These are phyloP conservation scores for Conops quadrifasciatus DNA, from an alignment of 2,888 invertebrate species.

Conservation along the genomic window DNA sequence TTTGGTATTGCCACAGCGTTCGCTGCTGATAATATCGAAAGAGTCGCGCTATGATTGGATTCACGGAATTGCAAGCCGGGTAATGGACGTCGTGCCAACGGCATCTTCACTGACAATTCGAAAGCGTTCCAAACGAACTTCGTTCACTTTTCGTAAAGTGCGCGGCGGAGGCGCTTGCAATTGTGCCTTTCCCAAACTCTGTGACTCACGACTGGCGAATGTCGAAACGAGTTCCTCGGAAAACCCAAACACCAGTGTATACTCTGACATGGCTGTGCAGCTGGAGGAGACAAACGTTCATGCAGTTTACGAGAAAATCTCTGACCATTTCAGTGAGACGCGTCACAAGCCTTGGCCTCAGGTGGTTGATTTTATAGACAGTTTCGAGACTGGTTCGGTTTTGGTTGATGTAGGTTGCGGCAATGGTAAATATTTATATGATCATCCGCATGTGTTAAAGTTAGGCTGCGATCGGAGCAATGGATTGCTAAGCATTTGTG, in stretches of 20 bases:
- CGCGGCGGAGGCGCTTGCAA: slow-evolving; percentile 67
- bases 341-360: slow-evolving; percentile 95
- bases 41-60: slow-evolving; percentile 85
- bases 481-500: slow-evolving; percentile 74
- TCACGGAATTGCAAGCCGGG: slow-evolving; percentile 87
- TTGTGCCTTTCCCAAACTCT: slow-evolving; percentile 73
- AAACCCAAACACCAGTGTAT: slow-evolving; percentile 5
- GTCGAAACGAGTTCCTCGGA: neutral
- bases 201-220: slow-evolving; percentile 69
- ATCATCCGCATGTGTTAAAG: slow-evolving; percentile 64
- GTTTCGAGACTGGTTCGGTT: slow-evolving; percentile 74
- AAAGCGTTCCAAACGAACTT: slow-evolving; percentile 72
- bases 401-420: slow-evolving; percentile 96
- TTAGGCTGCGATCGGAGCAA: slow-evolving; percentile 84
- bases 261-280: slow-evolving; percentile 67
- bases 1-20: slow-evolving; percentile 74
- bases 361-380: slow-evolving; percentile 80
- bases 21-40: slow-evolving; percentile 81
- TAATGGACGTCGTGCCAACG: slow-evolving; percentile 76
- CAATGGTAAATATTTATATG: slow-evolving; percentile 92
- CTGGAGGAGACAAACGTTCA: slow-evolving; percentile 83
- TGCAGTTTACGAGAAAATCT: slow-evolving; percentile 92
- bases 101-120: slow-evolving; percentile 65
- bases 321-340: slow-evolving; percentile 93
- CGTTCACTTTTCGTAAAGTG: slow-evolving; percentile 83